Percentiles rank a stretch among this genome's conserved stretches.
Conservation (phyloP, 53 echinoderm and acorn worm genomes). For the Paracentrotus lividus region DNA sequence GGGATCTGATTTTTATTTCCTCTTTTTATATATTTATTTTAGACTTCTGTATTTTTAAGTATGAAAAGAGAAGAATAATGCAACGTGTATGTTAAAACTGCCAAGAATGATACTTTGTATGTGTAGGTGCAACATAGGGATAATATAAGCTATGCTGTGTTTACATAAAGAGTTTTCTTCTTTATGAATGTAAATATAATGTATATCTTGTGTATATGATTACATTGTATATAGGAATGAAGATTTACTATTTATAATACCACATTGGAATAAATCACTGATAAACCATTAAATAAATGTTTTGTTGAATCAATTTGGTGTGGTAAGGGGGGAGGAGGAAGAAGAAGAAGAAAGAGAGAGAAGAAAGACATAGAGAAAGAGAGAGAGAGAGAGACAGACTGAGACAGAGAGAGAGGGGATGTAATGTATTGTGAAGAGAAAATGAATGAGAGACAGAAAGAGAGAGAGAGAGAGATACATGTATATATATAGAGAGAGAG, state of each 20-base stretch:
- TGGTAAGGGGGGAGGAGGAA: background rate
- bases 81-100: slow-evolving; percentile 28
- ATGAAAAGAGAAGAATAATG: background rate
- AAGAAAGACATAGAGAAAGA: background rate
- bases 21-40: slow-evolving; percentile 12
- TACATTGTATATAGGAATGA: slow-evolving; percentile 60
- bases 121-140: background rate
- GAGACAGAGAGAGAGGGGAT: background rate
- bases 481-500: background rate
- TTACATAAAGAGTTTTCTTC: slow-evolving; percentile 21
- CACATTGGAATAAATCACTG: slow-evolving; percentile 71
- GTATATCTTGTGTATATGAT: slow-evolving; percentile 58
- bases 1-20: too few relatives aligned
- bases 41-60: background rate
- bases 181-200: slow-evolving; percentile 52
- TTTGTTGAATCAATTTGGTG: background rate
- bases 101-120: background rate
- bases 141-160: slow-evolving; percentile 3
- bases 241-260: slow-evolving; percentile 72
- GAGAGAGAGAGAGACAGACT: background rate
- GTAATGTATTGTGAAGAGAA: background rate
- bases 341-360: too few relatives aligned
- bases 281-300: slow-evolving; percentile 20
- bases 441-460: background rate
- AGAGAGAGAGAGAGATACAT: background rate